Percentiles rank a stretch among this genome's conserved stretches.
Evolutionary conservation across 2,888 invertebrate species (phyloP).

Genomic region (Anthoptus insignis): DNA sequence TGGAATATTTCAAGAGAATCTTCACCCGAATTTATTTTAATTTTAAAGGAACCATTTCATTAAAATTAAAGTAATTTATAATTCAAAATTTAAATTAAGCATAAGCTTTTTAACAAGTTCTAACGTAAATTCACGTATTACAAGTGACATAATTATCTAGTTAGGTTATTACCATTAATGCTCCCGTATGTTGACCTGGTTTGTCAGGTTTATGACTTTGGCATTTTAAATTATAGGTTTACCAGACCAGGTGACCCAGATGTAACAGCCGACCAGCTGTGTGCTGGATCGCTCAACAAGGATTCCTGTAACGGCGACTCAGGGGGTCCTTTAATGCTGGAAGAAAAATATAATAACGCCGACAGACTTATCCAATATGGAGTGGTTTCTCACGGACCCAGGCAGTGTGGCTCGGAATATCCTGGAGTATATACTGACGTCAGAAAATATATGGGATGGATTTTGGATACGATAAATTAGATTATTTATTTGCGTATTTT

Average conservation of each 20-base stretch:
- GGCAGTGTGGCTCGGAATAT: conserved; percentile 56
- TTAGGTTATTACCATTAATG: too few species aligned
- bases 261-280: conserved; percentile 53
- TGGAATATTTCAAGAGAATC: too few species aligned
- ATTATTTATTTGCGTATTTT: background rate
- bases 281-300: conserved; percentile 68
- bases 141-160: too few species aligned
- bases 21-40: too few species aligned
- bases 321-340: conserved; percentile 87
- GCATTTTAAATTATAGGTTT: background rate
- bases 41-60: too few species aligned
- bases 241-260: conserved; percentile 4
- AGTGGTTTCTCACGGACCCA: conserved; percentile 53
- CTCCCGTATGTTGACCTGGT: too few species aligned
- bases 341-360: conserved; percentile 35
- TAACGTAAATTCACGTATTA: too few species aligned
- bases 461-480: conserved; percentile 54
- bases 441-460: conserved; percentile 70
- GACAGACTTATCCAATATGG: conserved; percentile 54
- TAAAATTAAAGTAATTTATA: too few species aligned
- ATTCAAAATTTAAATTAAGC: too few species aligned
- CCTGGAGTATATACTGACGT: conserved; percentile 76
- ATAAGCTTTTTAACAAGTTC: too few species aligned
- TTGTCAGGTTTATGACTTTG: too few species aligned
- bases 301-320: conserved; percentile 89